These are phyloP conservation scores for Lepidochitona cinerea DNA, from an alignment of 2,888 invertebrate species.

Conservation along the genomic window DNA sequence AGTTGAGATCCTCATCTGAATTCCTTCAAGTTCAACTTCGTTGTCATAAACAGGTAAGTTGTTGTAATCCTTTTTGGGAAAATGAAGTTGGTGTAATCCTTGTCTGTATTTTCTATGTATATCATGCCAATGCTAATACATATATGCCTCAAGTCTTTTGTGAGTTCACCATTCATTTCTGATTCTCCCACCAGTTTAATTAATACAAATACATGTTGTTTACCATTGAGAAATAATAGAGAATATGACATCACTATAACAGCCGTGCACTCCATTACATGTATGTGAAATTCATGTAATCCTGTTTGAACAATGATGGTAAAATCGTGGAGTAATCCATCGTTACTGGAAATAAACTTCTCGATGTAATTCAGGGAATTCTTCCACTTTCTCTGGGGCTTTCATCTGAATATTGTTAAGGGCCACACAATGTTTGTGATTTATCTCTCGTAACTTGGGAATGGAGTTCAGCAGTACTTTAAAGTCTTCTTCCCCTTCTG, in stretches of 20 bases:
- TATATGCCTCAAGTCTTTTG: not conserved
- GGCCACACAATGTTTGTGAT: slow-evolving; percentile 60
- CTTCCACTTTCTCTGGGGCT: slow-evolving; percentile 39
- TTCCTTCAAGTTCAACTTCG: no score
- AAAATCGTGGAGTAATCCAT: not conserved
- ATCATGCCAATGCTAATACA: no score
- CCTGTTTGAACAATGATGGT: not conserved
- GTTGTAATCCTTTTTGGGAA: no score
- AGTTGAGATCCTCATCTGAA: no score
- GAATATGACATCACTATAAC: not conserved
- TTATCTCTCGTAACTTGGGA: slow-evolving; percentile 57
- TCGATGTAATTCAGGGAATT: slow-evolving; percentile 62
- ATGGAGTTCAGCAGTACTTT: slow-evolving; percentile 44
- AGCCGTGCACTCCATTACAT: no score
- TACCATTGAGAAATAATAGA: not conserved
- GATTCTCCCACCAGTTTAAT: not conserved
- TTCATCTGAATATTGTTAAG: slow-evolving; percentile 66
- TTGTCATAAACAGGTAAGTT: no score
- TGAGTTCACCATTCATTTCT: not conserved
- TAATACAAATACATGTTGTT: not conserved
- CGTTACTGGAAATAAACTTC: slow-evolving; percentile 58
- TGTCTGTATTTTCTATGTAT: no score
- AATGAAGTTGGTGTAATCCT: no score
- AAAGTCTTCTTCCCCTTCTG: slow-evolving; percentile 54
- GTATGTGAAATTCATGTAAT: no score